A percentile compares a stretch with the other conserved stretches of the same genome.
These are phyloP conservation scores for Struthio camelus DNA, from an alignment of 2,113 vertebrate species.

Conservation along the genomic window DNA sequence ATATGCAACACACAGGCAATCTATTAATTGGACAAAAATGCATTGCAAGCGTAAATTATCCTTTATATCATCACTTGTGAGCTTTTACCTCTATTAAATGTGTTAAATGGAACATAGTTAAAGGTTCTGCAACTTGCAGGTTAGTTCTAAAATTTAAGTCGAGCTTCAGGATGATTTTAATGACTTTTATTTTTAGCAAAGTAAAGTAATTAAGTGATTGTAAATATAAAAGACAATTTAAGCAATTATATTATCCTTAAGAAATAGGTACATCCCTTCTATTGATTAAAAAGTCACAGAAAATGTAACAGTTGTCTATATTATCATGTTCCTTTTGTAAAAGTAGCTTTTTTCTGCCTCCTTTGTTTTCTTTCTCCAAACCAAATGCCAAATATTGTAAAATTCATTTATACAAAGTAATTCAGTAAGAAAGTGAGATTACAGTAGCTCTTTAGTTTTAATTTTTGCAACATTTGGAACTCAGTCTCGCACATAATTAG, in stretches of 20 bases:
- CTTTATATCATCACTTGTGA: slow-evolving; percentile 82
- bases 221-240: slow-evolving; percentile 78
- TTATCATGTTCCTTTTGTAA: slow-evolving; percentile 28
- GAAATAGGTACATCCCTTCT: slow-evolving; percentile 50
- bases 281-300: slow-evolving; percentile 36
- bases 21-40: slow-evolving; percentile 99
- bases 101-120: slow-evolving; percentile 81
- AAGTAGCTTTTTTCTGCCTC: not conserved
- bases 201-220: slow-evolving; percentile 80
- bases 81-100: slow-evolving; percentile 85
- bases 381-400: not conserved
- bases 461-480: not conserved
- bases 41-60: slow-evolving; percentile 94
- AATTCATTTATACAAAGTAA: not conserved
- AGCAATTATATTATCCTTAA: slow-evolving; percentile 71
- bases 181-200: slow-evolving; percentile 77
- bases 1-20: slow-evolving; percentile 96
- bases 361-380: slow-evolving; percentile 12
- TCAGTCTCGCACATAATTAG: not conserved
- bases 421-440: not conserved
- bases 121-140: slow-evolving; percentile 76
- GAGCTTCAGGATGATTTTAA: slow-evolving; percentile 72
- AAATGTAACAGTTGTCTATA: slow-evolving; percentile 43
- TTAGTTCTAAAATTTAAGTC: slow-evolving; percentile 75
- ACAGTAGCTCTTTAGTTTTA: not conserved